Evolutionary conservation across 2,113 vertebrate species (phyloP).

Genomic region (Brienomyrus brachyistius): DNA sequence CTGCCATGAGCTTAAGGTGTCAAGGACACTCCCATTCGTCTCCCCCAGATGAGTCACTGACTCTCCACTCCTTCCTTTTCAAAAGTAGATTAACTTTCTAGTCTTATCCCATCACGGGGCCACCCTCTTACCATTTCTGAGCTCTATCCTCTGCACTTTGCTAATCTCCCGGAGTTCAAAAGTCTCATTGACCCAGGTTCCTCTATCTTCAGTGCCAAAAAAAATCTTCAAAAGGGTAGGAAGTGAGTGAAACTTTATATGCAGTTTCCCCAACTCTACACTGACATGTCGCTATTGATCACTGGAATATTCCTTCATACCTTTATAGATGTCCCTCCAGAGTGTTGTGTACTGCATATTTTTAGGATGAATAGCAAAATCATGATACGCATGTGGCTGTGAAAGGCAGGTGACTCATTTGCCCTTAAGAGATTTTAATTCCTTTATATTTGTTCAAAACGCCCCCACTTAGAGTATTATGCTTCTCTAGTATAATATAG

Average conservation of each 20-base stretch:
- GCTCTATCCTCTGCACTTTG: background rate
- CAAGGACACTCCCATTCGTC: background rate
- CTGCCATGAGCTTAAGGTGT: conserved; percentile 1
- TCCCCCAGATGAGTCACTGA: background rate
- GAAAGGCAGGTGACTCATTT: background rate
- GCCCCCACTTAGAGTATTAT: background rate
- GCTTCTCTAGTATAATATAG: background rate
- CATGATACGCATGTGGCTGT: background rate
- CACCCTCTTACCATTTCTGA: conserved; percentile 13
- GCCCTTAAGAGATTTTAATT: background rate
- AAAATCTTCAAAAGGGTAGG: conserved; percentile 12
- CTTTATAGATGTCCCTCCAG: background rate
- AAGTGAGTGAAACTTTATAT: background rate
- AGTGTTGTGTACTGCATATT: background rate
- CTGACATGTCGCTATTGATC: background rate
- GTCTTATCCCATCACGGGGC: background rate
- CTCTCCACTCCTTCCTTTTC: background rate
- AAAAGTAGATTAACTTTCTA: background rate
- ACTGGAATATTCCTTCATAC: background rate
- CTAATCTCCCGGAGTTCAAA: conserved; percentile 19
- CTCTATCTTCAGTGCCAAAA: background rate
- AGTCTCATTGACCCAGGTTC: conserved; percentile 1
- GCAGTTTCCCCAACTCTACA: background rate
- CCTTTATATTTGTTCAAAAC: background rate
- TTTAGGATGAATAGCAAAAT: background rate